Conservation (phyloP, 2,888 invertebrate genomes). For the Caenorhabditis doughertyi region DNA sequence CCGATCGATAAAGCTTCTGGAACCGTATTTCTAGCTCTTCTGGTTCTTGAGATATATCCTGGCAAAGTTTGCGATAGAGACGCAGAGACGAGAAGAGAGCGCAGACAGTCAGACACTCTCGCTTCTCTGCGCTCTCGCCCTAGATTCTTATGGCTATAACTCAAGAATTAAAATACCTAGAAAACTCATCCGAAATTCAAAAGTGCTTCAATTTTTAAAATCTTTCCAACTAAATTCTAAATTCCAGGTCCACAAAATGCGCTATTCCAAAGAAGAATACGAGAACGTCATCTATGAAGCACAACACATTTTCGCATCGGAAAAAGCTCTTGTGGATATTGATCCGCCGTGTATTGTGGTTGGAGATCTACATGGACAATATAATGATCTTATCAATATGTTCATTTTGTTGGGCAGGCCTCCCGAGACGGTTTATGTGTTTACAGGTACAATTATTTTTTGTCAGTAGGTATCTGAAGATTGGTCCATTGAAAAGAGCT, state of each 20-base stretch:
- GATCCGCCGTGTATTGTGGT: slow-evolving; percentile 71
- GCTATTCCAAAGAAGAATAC: slow-evolving; percentile 67
- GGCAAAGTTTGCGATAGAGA: too few relatives aligned
- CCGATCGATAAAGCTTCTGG: too few relatives aligned
- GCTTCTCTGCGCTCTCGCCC: too few relatives aligned
- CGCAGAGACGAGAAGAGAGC: too few relatives aligned
- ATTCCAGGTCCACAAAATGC: slow-evolving; percentile 69
- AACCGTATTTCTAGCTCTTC: too few relatives aligned
- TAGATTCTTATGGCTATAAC: too few relatives aligned
- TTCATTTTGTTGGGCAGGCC: slow-evolving; percentile 73
- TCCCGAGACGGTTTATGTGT: slow-evolving; percentile 71
- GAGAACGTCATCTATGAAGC: slow-evolving; percentile 66
- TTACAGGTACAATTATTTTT: slow-evolving; percentile 56
- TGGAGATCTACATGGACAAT: slow-evolving; percentile 74
- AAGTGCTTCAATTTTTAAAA: too few relatives aligned
- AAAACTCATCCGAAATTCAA: too few relatives aligned
- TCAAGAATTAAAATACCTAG: too few relatives aligned
- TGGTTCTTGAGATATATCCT: too few relatives aligned
- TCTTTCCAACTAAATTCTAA: too few relatives aligned
- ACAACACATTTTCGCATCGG: slow-evolving; percentile 57
- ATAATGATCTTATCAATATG: slow-evolving; percentile 75
- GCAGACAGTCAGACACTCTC: too few relatives aligned
- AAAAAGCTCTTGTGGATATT: slow-evolving; percentile 71
- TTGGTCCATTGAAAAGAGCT: background rate
- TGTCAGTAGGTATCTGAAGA: background rate